Percentiles rank a stretch among this genome's conserved stretches.
These are phyloP conservation scores for Oryzias dopingdopingensis DNA, from an alignment of 2,797 vertebrate genomes.

Conservation along the genomic window DNA sequence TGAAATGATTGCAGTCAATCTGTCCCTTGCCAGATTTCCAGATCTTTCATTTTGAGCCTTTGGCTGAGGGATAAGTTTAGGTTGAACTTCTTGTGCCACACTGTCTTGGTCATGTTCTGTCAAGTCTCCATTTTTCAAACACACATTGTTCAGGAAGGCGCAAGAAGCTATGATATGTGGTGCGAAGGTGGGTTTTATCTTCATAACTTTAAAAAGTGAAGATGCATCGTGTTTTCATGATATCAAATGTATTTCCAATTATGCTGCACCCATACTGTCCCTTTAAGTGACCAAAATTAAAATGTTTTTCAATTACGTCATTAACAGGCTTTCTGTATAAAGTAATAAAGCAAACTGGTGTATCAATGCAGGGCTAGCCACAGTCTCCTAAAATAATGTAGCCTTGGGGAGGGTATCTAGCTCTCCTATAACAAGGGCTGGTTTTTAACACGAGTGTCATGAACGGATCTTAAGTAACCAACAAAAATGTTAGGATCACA, in stretches of 20 bases:
- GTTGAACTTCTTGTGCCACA: not conserved
- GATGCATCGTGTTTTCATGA: constrained; percentile 5
- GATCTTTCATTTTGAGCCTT: not conserved
- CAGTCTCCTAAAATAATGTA: constrained; percentile 1
- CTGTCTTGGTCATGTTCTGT: not conserved
- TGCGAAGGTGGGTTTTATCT: constrained; percentile 3
- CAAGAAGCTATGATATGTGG: constrained; percentile 1
- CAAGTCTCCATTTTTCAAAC: not conserved
- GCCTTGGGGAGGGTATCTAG: not conserved
- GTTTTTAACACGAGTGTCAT: not conserved
- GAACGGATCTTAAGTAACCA: not conserved
- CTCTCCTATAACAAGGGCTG: constrained; percentile 1
- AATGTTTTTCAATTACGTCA: not conserved
- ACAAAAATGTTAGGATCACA: constrained; percentile 4
- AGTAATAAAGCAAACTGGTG: not conserved
- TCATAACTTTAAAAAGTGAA: not conserved
- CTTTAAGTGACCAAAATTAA: not conserved
- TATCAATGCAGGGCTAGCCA: constrained; percentile 3
- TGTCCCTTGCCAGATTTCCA: not conserved
- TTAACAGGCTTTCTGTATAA: not conserved
- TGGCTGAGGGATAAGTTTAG: not conserved
- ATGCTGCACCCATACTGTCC: not conserved
- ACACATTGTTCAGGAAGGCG: constrained; percentile 2
- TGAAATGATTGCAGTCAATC: too few relatives aligned
- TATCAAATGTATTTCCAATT: not conserved